Evolutionary conservation across 2,113 vertebrate species (phyloP).

Genomic region (Pluvianellus socialis): DNA sequence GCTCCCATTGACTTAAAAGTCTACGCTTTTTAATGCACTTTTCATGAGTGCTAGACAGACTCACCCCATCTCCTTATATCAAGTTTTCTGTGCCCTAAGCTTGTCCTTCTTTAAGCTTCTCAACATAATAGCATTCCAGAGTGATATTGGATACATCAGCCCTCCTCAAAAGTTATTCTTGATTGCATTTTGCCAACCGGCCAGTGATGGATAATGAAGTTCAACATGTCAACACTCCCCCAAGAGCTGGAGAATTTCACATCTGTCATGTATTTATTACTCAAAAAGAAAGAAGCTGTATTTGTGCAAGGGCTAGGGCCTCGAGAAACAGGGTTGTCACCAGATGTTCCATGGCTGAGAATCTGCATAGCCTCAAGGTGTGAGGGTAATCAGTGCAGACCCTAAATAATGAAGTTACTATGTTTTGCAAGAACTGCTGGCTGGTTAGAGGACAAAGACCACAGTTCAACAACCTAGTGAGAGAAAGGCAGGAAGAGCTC

Average conservation of each 20-base stretch:
- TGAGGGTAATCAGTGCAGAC: neutral
- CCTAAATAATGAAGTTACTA: conserved; percentile 25
- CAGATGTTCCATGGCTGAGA: neutral
- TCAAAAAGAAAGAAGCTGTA: neutral
- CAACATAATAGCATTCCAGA: neutral
- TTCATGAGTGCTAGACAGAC: neutral
- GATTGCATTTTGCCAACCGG: conserved; percentile 9
- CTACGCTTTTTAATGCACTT: neutral
- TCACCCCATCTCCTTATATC: neutral
- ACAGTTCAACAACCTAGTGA: neutral
- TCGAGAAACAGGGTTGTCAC: neutral
- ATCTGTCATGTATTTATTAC: neutral
- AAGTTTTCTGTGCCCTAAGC: neutral
- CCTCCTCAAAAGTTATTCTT: neutral
- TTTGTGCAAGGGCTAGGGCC: neutral
- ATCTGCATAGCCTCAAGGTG: conserved; percentile 8
- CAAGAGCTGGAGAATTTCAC: conserved; percentile 27
- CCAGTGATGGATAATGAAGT: neutral
- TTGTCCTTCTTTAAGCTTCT: neutral
- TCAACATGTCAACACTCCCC: neutral
- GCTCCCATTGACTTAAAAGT: neutral
- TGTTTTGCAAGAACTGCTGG: neutral
- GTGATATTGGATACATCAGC: neutral
- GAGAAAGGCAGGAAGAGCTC: neutral
- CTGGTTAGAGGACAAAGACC: neutral